A percentile compares a stretch with the other conserved stretches of the same genome.
Evolutionary conservation across 2,888 invertebrate genomes (phyloP).

Genomic region (Chymomyza fuscimana): DNA sequence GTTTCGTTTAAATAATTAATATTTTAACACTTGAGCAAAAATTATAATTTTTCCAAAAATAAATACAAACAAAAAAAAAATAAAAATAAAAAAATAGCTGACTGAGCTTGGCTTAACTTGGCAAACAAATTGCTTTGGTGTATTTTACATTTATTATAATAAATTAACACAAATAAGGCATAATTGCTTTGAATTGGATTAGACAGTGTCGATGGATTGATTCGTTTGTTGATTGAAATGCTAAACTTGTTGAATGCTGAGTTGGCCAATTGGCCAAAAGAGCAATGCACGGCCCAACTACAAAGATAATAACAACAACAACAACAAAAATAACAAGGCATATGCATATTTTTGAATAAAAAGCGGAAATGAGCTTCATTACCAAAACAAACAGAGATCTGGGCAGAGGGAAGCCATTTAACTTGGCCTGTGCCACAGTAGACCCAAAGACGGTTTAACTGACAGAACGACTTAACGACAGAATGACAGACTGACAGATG

Average conservation of each 20-base stretch:
- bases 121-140: slow-evolving; percentile 50
- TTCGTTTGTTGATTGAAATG: slow-evolving; percentile 53
- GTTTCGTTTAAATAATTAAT: slow-evolving; percentile 77
- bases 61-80: slow-evolving; percentile 13
- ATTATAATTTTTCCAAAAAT: slow-evolving; percentile 52
- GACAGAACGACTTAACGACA: neutral
- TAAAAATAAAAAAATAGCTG: slow-evolving; percentile 29
- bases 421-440: slow-evolving; percentile 21
- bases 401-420: slow-evolving; percentile 40
- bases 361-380: slow-evolving; percentile 78
- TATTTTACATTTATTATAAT: slow-evolving; percentile 77
- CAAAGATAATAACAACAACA: neutral
- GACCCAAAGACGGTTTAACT: slow-evolving; percentile 16
- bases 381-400: slow-evolving; percentile 75
- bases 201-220: slow-evolving; percentile 23
- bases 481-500: slow-evolving; percentile 5
- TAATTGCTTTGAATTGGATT: slow-evolving; percentile 67
- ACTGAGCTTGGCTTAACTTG: slow-evolving; percentile 9
- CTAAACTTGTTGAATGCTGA: slow-evolving; percentile 42
- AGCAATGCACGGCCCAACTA: slow-evolving; percentile 18
- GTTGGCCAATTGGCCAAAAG: slow-evolving; percentile 24
- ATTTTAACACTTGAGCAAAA: slow-evolving; percentile 71
- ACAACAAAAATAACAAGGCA: slow-evolving; percentile 10
- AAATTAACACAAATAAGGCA: slow-evolving; percentile 74
- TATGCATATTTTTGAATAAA: slow-evolving; percentile 56